Evolutionary conservation across 1,140 invertebrate genomes (phyloP), one percentile per base, ranked within the genome.

Genomic region (Scaptomyza graminum): DNA sequence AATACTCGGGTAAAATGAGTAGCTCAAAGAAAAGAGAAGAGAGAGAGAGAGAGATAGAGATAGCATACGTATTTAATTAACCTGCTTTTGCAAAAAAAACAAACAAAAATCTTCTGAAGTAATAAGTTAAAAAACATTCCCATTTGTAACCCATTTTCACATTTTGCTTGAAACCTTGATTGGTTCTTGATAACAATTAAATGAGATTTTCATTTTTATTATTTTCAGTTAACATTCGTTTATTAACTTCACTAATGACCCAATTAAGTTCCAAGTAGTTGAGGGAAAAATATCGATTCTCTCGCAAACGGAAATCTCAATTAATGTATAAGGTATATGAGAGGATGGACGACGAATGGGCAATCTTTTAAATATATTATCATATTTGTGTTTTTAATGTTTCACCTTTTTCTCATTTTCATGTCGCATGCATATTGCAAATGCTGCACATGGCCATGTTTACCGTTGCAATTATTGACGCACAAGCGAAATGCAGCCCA

Each of bases 401-500:
- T 31, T 31, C 28, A 6, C 52, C 46, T 44, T 76, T 63, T 52
- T n/a, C n/a, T n/a, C n/a, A n/a, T n/a, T n/a, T 59, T 52, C 8
- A 16, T 31, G 5, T 11, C 46, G n/a, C 54, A 18, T 63, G 62
- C 59, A 84, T 69, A 51, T 63, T 49, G 49, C 34, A 31, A 5
- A 41, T n/a, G 12, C 37, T 49, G 39, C 9, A 16, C 47, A 55
- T 66, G 56, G 56, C 49, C 47, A 52, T 81, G 63, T 81, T 75
- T 68, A 60, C 63, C 70, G 22, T 75, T 70, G 75, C 76, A 82
- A 87, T 88, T 87, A 88, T 87, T 87, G 83, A 83, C 83, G 81
- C 65, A 87, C 72, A 80, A 60, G 65, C 76, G 74, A 64, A 85
- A 80, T 65, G 59, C 66, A 63, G 25, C 75, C 76, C 78, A 55